A percentile compares a stretch with the other conserved stretches of the same genome.
These are phyloP conservation scores for Dicranocentrus wangi DNA, from an alignment of 2,888 invertebrate species.

Conservation along the genomic window DNA sequence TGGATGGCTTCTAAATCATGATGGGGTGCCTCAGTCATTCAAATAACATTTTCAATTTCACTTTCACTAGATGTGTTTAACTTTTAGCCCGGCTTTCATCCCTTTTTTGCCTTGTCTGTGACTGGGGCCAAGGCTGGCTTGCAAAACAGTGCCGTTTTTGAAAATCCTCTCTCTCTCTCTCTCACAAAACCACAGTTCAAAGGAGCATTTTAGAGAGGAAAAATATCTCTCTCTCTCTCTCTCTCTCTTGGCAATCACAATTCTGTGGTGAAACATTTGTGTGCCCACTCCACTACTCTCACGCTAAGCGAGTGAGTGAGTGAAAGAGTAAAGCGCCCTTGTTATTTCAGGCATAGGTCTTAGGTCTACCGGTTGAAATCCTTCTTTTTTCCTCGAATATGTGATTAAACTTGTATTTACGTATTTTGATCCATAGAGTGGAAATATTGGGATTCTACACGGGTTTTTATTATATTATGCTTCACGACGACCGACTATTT, in stretches of 20 bases:
- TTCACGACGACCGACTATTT: too few relatives aligned
- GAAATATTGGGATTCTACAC: slow-evolving; percentile 8
- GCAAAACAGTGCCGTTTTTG: slow-evolving; percentile 5
- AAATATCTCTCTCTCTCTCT: not conserved
- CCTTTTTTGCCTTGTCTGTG: not conserved
- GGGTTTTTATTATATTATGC: too few relatives aligned
- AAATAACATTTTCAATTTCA: slow-evolving; percentile 26
- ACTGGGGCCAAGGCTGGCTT: slow-evolving; percentile 6
- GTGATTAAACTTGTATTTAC: slow-evolving; percentile 1
- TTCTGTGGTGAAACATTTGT: not conserved
- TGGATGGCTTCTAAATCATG: slow-evolving; percentile 36
- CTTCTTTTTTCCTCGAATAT: not conserved
- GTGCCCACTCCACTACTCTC: too few relatives aligned
- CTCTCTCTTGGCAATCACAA: slow-evolving; percentile 8
- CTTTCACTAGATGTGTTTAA: not conserved
- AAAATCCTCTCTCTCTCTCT: slow-evolving; percentile 13
- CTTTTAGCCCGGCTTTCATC: too few relatives aligned
- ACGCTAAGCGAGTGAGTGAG: too few relatives aligned
- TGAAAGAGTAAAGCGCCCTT: too few relatives aligned
- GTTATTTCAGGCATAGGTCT: not conserved
- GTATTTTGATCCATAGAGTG: slow-evolving; percentile 2
- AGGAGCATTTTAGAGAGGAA: slow-evolving; percentile 2
- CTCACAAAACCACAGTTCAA: slow-evolving; percentile 11
- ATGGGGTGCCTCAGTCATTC: slow-evolving; percentile 21
- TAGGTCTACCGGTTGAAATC: not conserved